Conservation (phyloP, 2,888 invertebrate genomes). For the Nomada flava region DNA sequence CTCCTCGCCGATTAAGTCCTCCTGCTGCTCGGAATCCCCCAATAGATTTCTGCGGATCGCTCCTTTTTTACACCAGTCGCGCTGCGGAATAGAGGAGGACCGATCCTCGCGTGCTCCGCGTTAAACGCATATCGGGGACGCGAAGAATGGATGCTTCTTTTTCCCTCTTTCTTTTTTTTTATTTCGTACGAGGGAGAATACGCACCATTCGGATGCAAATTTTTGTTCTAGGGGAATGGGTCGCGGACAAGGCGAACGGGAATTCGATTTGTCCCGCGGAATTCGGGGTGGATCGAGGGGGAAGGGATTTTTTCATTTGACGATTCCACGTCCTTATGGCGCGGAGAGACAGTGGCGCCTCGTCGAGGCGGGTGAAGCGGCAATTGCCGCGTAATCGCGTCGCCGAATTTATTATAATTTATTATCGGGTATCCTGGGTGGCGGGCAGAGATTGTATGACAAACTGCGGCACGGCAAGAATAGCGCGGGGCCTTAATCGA, state of each 20-base stretch:
- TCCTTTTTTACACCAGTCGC: not conserved
- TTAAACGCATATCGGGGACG: slow-evolving; percentile 20
- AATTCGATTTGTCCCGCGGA: slow-evolving; percentile 43
- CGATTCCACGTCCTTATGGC: not conserved
- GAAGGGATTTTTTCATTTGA: not conserved
- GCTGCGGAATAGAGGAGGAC: not conserved
- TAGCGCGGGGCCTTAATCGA: slow-evolving; percentile 65
- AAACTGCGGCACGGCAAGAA: slow-evolving; percentile 62
- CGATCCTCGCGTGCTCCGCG: not conserved
- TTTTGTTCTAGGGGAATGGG: slow-evolving; percentile 6
- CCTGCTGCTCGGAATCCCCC: slow-evolving; percentile 24
- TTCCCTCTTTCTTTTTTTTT: not conserved
- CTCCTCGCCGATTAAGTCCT: slow-evolving; percentile 53
- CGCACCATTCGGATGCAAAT: slow-evolving; percentile 54
- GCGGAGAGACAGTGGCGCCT: not conserved
- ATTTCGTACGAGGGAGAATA: slow-evolving; percentile 1
- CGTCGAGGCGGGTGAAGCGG: not conserved
- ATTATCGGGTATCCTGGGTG: slow-evolving; percentile 28
- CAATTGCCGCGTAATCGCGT: slow-evolving; percentile 47
- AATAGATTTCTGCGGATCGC: slow-evolving; percentile 41
- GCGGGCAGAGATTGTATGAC: slow-evolving; percentile 45
- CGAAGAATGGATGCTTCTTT: slow-evolving; percentile 1
- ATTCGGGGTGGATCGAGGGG: slow-evolving; percentile 6
- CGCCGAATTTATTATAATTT: slow-evolving; percentile 58
- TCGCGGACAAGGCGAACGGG: slow-evolving; percentile 20